Base-by-base conservation (phyloP, 2,797 vertebrate species). In the Sebastes variabilis region DNA sequence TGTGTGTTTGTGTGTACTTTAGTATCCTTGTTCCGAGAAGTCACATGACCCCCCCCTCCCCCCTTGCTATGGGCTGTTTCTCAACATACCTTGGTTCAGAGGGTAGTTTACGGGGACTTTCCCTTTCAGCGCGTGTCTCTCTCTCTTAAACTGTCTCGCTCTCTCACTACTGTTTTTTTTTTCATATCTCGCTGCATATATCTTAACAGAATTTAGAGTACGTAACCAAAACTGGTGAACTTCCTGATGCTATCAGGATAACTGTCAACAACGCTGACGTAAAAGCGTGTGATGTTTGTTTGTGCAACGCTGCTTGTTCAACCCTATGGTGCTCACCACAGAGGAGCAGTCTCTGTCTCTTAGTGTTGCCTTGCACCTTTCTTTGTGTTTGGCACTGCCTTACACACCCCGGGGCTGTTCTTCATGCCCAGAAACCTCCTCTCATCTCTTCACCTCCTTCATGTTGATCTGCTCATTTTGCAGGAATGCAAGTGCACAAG, bases 1-100 rank as follows among this genome's bases (percentile, higher is more conserved):
- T 87, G 79, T 88, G 79, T 88, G 61, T 81, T 78, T 88, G 62
- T 81, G 79, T 85, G 70, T 70, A 30, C 80, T 91, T 94, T 87
- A 91, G 86, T 94, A 91, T 95, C 82, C 90, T 93, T 67, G 84
- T 96, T 96, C 94, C 92, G 93, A 95, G 94, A 96, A 96, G 94
- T 96, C 95, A 96, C 95, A 94, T 96, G 95, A 95, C 92, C 24
- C 4, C 16, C 22, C 60, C 72, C 25, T 38, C 84, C 66, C 72
- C 36, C 34, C 81, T 56, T 56, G 84, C 92, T 92, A 77, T 84
- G 84, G 82, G 88, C 92, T 94, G 93, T 95, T 95, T 94, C 93
- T 94, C 91, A 95, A 95, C 95, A 94, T 95, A 95, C 91, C 87
- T 94, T 93, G 91, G 94, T 95, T 94, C 87, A 92, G 56, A 91